A percentile compares a stretch with the other conserved stretches of the same genome.
These are phyloP conservation scores for Hypotaenidia philippensis DNA, from an alignment of 2,797 vertebrate species.

Conservation along the genomic window DNA sequence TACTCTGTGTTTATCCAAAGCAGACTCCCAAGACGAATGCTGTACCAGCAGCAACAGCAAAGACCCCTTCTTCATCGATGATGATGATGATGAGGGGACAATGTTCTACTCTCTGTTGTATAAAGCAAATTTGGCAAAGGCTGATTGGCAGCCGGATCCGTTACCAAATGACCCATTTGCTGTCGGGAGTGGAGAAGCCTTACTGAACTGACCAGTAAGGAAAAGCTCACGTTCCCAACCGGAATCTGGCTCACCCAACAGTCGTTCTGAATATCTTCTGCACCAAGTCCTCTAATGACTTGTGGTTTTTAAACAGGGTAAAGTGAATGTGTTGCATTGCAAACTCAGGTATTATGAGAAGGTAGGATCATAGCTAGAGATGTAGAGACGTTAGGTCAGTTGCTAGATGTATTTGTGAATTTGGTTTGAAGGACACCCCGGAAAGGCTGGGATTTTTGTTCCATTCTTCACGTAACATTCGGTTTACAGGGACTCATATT, in stretches of 20 bases:
- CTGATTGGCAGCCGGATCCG: slow-evolving; percentile 67
- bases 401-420: slow-evolving; percentile 83
- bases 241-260: slow-evolving; percentile 54
- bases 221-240: slow-evolving; percentile 33
- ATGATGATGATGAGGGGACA: neutral
- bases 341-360: slow-evolving; percentile 89
- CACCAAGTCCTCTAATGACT: slow-evolving; percentile 86
- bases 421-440: slow-evolving; percentile 84
- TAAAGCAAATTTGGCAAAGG: slow-evolving; percentile 63
- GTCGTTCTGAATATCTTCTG: slow-evolving; percentile 77
- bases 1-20: slow-evolving; percentile 22
- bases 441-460: slow-evolving; percentile 74
- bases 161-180: slow-evolving; percentile 66
- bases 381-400: slow-evolving; percentile 89
- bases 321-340: slow-evolving; percentile 93
- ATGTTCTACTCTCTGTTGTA: slow-evolving; percentile 61
- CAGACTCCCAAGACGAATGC: neutral
- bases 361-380: slow-evolving; percentile 87
- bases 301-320: slow-evolving; percentile 96
- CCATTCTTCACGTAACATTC: slow-evolving; percentile 72
- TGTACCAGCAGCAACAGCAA: neutral
- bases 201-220: slow-evolving; percentile 57
- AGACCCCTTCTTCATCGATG: slow-evolving; percentile 22
- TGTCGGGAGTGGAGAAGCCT: slow-evolving; percentile 55
- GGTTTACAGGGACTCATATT: slow-evolving; percentile 75